A percentile compares a stretch with the other conserved stretches of the same genome.
Evolutionary conservation across 2,888 invertebrate species (phyloP).

Genomic region (Palloptera scutellata): DNA sequence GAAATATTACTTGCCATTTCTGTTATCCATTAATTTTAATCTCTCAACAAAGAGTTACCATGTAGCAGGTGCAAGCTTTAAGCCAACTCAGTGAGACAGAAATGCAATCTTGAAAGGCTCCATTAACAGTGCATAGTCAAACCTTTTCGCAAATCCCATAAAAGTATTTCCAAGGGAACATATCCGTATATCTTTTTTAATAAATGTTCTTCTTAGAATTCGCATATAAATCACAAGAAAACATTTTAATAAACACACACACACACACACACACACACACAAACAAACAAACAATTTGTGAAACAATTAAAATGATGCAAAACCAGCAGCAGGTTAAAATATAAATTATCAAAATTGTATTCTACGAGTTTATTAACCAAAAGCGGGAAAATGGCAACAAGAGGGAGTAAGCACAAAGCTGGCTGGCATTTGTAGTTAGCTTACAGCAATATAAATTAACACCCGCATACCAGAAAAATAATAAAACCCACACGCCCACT

Average conservation of each 20-base stretch:
- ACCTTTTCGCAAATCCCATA: no score
- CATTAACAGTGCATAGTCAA: no score
- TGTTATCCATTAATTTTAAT: no score
- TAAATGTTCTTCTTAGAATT: no score
- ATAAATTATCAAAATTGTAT: neutral
- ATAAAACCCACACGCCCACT: neutral
- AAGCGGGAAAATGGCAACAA: neutral
- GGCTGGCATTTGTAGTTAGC: neutral
- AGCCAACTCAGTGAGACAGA: no score
- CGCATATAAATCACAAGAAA: slow-evolving; percentile 1
- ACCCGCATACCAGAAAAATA: slow-evolving; percentile 1
- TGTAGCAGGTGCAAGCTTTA: no score
- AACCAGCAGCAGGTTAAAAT: neutral
- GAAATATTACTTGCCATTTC: no score
- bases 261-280: neutral
- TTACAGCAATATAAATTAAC: slow-evolving; percentile 17
- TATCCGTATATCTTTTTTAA: no score
- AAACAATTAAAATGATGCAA: slow-evolving; percentile 17
- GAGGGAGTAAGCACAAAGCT: neutral
- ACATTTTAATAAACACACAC: slow-evolving; percentile 13
- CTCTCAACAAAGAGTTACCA: no score
- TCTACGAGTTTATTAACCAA: neutral
- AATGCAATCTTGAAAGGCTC: no score
- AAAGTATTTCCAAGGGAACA: no score
- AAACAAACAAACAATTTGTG: slow-evolving; percentile 5